Conservation (phyloP, 1,140 invertebrate genomes). For the Globodera ellingtonae region DNA sequence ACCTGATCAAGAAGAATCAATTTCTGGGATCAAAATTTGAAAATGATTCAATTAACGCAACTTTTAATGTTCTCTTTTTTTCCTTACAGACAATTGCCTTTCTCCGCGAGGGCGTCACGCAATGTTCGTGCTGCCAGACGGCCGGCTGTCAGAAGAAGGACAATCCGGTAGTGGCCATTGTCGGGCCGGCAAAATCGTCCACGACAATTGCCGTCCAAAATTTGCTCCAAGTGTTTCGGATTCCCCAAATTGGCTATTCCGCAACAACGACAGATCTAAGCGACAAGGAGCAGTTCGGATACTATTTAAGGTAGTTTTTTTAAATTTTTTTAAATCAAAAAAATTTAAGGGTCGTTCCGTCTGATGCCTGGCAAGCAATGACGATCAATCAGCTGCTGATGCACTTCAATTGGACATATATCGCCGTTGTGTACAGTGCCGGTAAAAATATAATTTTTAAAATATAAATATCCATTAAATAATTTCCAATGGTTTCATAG, state of each 20-base stretch:
- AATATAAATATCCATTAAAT: not conserved
- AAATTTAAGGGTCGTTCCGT: conserved; percentile 73
- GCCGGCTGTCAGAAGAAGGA: conserved; percentile 62
- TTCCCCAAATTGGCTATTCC: conserved; percentile 76
- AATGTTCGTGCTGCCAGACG: conserved; percentile 64
- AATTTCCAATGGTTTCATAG: too few relatives aligned
- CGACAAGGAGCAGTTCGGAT: conserved; percentile 77
- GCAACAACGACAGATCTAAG: conserved; percentile 78
- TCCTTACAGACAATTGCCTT: conserved; percentile 58
- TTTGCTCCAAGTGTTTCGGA: conserved; percentile 72
- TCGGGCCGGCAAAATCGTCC: conserved; percentile 62
- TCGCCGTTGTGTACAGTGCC: conserved; percentile 79
- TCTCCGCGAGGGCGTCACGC: conserved; percentile 56
- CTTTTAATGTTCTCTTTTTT: not conserved
- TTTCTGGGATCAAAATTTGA: not conserved
- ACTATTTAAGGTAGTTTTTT: conserved; percentile 72
- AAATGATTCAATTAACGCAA: too few relatives aligned
- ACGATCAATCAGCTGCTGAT: conserved; percentile 76
- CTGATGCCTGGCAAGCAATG: conserved; percentile 79
- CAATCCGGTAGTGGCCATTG: conserved; percentile 57
- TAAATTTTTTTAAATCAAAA: not conserved
- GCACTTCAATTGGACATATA: conserved; percentile 80
- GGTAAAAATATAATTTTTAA: conserved; percentile 67
- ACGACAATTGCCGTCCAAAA: conserved; percentile 74
- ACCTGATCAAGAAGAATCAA: not conserved